Evolutionary conservation across 2,797 vertebrate genomes (phyloP).

Genomic region (Acanthurus tractus): DNA sequence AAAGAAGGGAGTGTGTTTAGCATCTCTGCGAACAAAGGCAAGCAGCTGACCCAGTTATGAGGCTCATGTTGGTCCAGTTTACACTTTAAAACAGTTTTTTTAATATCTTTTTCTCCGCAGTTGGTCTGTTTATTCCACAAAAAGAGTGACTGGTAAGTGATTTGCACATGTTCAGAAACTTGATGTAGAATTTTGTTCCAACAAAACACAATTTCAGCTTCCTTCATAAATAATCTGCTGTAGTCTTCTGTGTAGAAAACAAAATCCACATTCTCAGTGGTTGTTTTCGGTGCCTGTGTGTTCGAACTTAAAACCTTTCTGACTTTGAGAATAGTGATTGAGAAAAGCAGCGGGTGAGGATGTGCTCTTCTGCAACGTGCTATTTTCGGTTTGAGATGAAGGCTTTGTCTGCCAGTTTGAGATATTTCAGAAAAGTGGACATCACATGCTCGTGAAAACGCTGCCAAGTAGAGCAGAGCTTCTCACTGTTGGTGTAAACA

Average conservation of each 20-base stretch:
- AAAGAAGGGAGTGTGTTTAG: no score
- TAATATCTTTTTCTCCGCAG: neutral
- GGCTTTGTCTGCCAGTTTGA: conserved; percentile 40
- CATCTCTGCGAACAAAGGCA: no score
- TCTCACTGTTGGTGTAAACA: neutral
- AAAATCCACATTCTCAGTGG: neutral
- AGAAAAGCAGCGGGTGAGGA: conserved; percentile 26
- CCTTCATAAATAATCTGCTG: neutral
- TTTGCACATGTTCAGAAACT: no score
- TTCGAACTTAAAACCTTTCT: neutral
- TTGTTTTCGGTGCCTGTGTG: neutral
- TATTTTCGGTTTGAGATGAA: conserved; percentile 52
- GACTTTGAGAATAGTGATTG: neutral
- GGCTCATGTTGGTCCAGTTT: neutral
- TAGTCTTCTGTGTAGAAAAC: neutral
- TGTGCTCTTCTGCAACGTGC: neutral
- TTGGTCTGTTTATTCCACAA: neutral
- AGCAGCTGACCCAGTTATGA: conserved; percentile 1
- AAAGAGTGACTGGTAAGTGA: no score
- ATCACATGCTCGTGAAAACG: conserved; percentile 30
- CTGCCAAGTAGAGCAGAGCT: conserved; percentile 24
- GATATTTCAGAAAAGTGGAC: conserved; percentile 40
- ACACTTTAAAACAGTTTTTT: neutral
- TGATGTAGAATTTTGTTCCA: neutral
- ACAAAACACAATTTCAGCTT: neutral